Conservation (phyloP, 2,113 vertebrate species). For the Oreochromis spilurus region DNA sequence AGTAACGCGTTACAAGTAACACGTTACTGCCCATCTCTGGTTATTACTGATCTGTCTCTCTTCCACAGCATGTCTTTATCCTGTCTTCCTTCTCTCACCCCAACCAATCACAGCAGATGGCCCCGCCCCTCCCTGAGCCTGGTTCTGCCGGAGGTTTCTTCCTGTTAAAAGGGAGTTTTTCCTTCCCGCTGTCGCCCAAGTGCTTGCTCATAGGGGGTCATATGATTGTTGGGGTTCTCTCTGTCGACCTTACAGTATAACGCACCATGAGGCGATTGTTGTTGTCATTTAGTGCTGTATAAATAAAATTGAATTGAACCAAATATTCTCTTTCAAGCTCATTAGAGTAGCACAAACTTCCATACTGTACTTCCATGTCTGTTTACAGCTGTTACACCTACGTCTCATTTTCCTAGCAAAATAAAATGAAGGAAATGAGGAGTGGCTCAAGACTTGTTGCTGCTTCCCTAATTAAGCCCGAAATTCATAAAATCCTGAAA, state of each 20-base stretch:
- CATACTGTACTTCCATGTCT: neutral
- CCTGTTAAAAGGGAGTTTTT: neutral
- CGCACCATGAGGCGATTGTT: neutral
- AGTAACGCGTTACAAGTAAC: no score
- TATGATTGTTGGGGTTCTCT: fast-evolving
- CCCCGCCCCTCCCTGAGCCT: neutral
- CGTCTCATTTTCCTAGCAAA: neutral
- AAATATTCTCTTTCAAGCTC: neutral
- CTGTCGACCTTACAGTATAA: neutral
- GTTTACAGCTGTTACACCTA: neutral
- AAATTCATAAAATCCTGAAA: neutral
- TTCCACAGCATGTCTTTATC: neutral
- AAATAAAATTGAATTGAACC: neutral
- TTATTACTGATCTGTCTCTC: no score
- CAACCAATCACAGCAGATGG: neutral
- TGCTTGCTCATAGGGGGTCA: neutral
- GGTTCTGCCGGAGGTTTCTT: fast-evolving
- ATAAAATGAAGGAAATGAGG: neutral
- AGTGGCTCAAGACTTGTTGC: neutral
- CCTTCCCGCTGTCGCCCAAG: fast-evolving
- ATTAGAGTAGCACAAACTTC: neutral
- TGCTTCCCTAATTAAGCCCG: neutral
- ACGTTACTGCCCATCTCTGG: no score
- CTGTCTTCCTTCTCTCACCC: neutral
- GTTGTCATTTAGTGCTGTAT: neutral